Evolutionary conservation across 2,888 invertebrate species (phyloP).

Genomic region (Oligia fasciuncula): DNA sequence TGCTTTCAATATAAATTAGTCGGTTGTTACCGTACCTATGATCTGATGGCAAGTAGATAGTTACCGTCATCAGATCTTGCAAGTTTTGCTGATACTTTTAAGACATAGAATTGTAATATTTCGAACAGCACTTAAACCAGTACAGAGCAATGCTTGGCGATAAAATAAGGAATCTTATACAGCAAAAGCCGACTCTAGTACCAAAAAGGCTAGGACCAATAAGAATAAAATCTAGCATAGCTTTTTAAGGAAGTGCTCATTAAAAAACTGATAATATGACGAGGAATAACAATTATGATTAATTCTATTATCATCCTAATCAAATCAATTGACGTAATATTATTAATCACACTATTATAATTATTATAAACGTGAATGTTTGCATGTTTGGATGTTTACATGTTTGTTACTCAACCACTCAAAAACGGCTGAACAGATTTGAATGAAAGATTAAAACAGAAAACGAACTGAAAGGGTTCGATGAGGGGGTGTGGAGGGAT

Average conservation of each 20-base stretch:
- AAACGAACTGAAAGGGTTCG: no score
- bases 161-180: not conserved
- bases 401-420: not conserved
- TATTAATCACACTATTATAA: not conserved
- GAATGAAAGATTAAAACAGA: not conserved
- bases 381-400: not conserved
- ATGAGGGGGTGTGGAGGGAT: no score
- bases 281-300: constrained; percentile 25
- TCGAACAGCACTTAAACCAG: not conserved
- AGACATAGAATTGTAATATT: not conserved
- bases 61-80: not conserved
- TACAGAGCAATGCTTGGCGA: not conserved
- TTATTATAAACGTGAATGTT: not conserved
- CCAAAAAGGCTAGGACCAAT: constrained; percentile 1
- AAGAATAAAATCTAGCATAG: not conserved
- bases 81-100: not conserved
- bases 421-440: not conserved
- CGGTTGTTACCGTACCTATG: not conserved
- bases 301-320: constrained; percentile 31
- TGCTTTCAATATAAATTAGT: not conserved
- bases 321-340: constrained; percentile 48
- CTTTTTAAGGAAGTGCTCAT: constrained; percentile 2
- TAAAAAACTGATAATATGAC: constrained; percentile 20
- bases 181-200: not conserved
- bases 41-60: no score